These are phyloP conservation scores for Xestoiulus laeticollis DNA, from an alignment of 2,888 invertebrate species.

Conservation along the genomic window DNA sequence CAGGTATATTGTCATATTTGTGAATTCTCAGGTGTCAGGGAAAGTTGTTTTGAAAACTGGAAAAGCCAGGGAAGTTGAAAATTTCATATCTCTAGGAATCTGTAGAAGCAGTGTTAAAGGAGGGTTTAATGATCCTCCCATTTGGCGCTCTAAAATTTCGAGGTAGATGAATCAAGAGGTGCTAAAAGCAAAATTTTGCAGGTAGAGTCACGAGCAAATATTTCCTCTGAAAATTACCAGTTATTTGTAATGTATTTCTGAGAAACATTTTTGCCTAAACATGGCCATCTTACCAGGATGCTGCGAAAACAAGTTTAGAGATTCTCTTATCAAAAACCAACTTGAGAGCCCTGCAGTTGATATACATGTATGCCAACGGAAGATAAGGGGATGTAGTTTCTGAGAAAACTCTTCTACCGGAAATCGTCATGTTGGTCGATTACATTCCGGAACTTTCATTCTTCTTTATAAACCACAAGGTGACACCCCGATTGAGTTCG, in stretches of 20 bases:
- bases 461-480: not conserved
- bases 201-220: not conserved
- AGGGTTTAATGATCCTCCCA: too few relatives aligned
- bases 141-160: not conserved
- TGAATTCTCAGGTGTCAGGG: too few relatives aligned
- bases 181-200: not conserved
- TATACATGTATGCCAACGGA: not conserved
- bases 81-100: too few relatives aligned
- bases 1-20: too few relatives aligned
- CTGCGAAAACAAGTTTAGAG: not conserved
- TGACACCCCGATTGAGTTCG: slow-evolving; percentile 12
- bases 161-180: not conserved
- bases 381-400: not conserved
- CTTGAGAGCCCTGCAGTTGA: not conserved
- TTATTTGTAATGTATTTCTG: not conserved
- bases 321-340: not conserved
- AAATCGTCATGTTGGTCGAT: not conserved
- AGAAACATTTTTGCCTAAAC: not conserved
- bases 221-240: not conserved
- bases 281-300: not conserved
- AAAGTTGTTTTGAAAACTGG: too few relatives aligned
- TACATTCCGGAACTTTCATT: not conserved
- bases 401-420: not conserved
- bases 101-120: too few relatives aligned
- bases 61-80: too few relatives aligned